Evolutionary conservation across 2,888 invertebrate genomes (phyloP), one percentile per base, ranked within the genome.

Genomic region (Plusia festucae): DNA sequence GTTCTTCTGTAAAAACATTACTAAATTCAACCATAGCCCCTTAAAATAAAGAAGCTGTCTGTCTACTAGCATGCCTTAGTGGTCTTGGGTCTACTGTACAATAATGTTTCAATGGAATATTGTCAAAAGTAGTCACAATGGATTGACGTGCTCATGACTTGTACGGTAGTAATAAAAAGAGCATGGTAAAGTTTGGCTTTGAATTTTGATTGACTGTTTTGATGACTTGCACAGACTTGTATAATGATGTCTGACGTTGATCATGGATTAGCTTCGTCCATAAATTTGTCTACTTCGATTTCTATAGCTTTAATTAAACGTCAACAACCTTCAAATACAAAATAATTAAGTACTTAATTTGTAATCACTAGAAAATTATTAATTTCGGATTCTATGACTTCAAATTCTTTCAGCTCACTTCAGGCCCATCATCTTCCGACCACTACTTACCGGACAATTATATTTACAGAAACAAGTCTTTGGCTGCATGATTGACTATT

Each of bases 41-140:
- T 40, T n/a, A 5, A n/a, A 1, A 6, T 40, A n/a, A 40, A 40
- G 40, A 1, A n/a, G n/a, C 1, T 40, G 6, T n/a, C n/a, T 40
- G 1, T 40, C n/a, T 6, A n/a, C 0, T 2, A n/a, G 40, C 15
- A n/a, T n/a, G n/a, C n/a, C n/a, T 30, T 40, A 40, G n/a, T 1
- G n/a, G 6, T n/a, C 40, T 40, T 40, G 40, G 40, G 40, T n/a
- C 3, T 40, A n/a, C 5, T 40, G 56, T 70, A 65, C 60, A 53
- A 60, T 2, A 56, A 52, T 65, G 51, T 53, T 44, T 64, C 60
- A 67, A 74, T 68, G 51, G 70, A 59, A 74, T 73, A 74, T 64
- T 74, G 59, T 74, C 58, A 46, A 70, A 78, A 69, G 56, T 57
- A 52, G 32, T 73, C 70, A 80, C 78, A 80, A 80, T 74, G 51